Conservation (phyloP, 2,113 vertebrate genomes). For the Morone saxatilis region DNA sequence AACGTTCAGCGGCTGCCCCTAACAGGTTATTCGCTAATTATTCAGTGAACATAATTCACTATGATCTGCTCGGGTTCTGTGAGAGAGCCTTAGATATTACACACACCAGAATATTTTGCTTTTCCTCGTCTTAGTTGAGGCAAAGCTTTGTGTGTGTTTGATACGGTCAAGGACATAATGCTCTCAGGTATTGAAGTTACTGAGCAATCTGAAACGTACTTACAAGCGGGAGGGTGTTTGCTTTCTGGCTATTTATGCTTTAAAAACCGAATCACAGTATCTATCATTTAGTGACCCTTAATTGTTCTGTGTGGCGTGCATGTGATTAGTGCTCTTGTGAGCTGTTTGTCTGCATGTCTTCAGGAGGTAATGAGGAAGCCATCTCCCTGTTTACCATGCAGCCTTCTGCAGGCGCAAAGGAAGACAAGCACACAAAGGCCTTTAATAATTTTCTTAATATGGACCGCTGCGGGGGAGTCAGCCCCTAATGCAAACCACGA, state of each 20-base stretch:
- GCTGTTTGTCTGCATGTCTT: slow-evolving; percentile 66
- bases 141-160: slow-evolving; percentile 53
- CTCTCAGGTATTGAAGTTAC: slow-evolving; percentile 48
- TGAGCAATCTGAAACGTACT: slow-evolving; percentile 39
- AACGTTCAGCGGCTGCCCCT: slow-evolving; percentile 61
- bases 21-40: slow-evolving; percentile 75
- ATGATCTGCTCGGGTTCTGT: slow-evolving; percentile 49
- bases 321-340: slow-evolving; percentile 54
- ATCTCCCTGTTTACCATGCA: slow-evolving; percentile 73
- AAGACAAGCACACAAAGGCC: slow-evolving; percentile 69
- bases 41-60: slow-evolving; percentile 63
- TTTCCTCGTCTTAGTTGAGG: slow-evolving; percentile 25
- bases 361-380: slow-evolving; percentile 78
- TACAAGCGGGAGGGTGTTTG: slow-evolving; percentile 27
- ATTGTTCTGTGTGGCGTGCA: slow-evolving; percentile 51
- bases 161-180: slow-evolving; percentile 65
- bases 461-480: slow-evolving; percentile 61
- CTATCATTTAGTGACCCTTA: slow-evolving; percentile 39
- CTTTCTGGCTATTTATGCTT: slow-evolving; percentile 47
- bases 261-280: slow-evolving; percentile 45
- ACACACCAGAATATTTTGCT: slow-evolving; percentile 10
- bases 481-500: slow-evolving; percentile 56
- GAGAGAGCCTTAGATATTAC: slow-evolving; percentile 34
- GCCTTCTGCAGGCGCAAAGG: slow-evolving; percentile 59
- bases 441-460: slow-evolving; percentile 69